Percentiles rank a stretch among this genome's conserved stretches.
Evolutionary conservation across 2,113 vertebrate genomes (phyloP).

Genomic region (Struthio camelus): DNA sequence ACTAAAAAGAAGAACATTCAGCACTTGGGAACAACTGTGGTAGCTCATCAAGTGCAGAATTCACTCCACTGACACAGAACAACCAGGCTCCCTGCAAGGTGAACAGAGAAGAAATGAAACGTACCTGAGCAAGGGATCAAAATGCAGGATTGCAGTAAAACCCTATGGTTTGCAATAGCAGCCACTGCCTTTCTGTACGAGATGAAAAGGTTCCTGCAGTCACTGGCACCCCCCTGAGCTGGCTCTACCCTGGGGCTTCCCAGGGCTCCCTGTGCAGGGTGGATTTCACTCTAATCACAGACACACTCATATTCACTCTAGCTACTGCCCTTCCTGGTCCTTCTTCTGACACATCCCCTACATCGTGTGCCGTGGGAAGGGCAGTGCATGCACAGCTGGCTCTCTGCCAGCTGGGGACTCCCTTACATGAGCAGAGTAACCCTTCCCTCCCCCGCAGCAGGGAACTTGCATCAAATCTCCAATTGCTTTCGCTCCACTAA

Average conservation of each 20-base stretch:
- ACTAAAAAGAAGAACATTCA: not conserved
- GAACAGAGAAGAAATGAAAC: not conserved
- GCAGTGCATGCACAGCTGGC: not conserved
- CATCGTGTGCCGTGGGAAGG: rapidly evolving
- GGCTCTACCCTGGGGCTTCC: rapidly evolving
- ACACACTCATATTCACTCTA: rapidly evolving
- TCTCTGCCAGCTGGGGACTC: not conserved
- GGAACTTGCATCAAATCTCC: not conserved
- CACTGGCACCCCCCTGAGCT: not conserved
- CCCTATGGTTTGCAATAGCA: not conserved
- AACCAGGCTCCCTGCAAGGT: not conserved
- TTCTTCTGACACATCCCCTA: not conserved
- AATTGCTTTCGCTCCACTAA: not conserved
- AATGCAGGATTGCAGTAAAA: not conserved
- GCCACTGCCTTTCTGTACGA: not conserved
- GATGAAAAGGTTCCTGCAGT: not conserved
- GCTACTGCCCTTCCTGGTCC: not conserved
- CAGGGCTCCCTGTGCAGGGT: not conserved
- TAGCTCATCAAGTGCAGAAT: not conserved
- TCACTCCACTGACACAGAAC: not conserved
- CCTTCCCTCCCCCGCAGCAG: not conserved
- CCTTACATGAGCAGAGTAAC: not conserved
- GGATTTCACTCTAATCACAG: not conserved
- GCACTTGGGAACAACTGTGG: not conserved
- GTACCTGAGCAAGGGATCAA: not conserved